Percentiles rank a stretch among this genome's conserved stretches.
Evolutionary conservation across 2,888 invertebrate genomes (phyloP).

Genomic region (Macrophya annulata): DNA sequence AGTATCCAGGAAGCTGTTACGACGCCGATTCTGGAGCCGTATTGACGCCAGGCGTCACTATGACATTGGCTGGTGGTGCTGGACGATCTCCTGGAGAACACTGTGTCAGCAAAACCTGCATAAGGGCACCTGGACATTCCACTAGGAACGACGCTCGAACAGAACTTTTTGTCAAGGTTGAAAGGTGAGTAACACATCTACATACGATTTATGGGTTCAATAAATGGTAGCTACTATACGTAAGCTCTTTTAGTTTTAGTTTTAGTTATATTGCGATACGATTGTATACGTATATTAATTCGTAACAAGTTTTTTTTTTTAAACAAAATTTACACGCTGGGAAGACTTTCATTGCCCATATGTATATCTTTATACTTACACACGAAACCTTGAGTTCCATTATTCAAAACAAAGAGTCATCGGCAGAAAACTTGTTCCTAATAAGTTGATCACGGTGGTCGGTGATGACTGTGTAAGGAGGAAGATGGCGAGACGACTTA

Average conservation of each 20-base stretch:
- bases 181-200: slow-evolving; percentile 14
- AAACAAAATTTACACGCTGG: not conserved
- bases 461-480: not conserved
- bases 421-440: not conserved
- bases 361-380: not conserved
- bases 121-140: slow-evolving; percentile 51
- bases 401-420: not conserved
- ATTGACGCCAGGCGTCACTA: slow-evolving; percentile 49
- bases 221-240: not conserved
- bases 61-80: slow-evolving; percentile 44
- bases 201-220: not conserved
- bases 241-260: not conserved
- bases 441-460: not conserved
- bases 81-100: slow-evolving; percentile 50
- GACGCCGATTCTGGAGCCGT: slow-evolving; percentile 52
- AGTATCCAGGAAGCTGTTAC: slow-evolving; percentile 55
- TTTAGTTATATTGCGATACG: not conserved
- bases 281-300: not conserved
- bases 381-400: not conserved
- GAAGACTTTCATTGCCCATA: not conserved
- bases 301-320: not conserved
- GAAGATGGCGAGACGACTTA: slow-evolving; percentile 6
- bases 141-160: slow-evolving; percentile 46
- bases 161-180: slow-evolving; percentile 52
- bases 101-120: slow-evolving; percentile 53